Conservation (phyloP, 2,888 invertebrate species). For the Perizoma affinitatum region DNA sequence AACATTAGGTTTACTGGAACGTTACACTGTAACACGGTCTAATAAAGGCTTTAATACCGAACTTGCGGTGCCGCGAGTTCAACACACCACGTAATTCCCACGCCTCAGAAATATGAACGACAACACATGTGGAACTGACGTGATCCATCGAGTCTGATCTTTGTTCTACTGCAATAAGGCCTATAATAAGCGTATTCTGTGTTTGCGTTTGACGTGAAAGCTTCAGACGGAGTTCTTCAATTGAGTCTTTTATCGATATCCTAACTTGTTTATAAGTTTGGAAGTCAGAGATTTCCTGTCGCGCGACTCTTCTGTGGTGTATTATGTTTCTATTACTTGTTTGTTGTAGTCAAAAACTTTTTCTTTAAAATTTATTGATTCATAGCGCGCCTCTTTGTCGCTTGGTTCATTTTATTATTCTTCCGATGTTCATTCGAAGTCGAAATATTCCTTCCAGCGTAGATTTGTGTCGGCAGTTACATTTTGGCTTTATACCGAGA, state of each 20-base stretch:
- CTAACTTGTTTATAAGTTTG: conserved; percentile 24
- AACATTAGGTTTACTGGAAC: conserved; percentile 37
- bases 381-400: not conserved
- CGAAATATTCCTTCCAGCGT: not conserved
- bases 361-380: conserved; percentile 9
- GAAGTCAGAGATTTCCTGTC: conserved; percentile 14
- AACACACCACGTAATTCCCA: conserved; percentile 41
- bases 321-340: conserved; percentile 19
- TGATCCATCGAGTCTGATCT: conserved; percentile 23
- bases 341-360: conserved; percentile 11
- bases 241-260: conserved; percentile 27
- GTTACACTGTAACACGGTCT: conserved; percentile 37
- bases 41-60: conserved; percentile 40
- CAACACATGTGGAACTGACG: conserved; percentile 25
- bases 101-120: conserved; percentile 33
- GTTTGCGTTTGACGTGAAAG: conserved; percentile 15
- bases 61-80: conserved; percentile 35
- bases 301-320: conserved; percentile 6
- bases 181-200: conserved; percentile 3
- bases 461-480: not conserved
- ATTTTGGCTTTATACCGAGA: too few species aligned
- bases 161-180: conserved; percentile 20
- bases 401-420: too few species aligned
- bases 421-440: too few species aligned
- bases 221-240: conserved; percentile 23